Conservation (phyloP, 2,113 vertebrate species). For the Picathartes gymnocephalus region DNA sequence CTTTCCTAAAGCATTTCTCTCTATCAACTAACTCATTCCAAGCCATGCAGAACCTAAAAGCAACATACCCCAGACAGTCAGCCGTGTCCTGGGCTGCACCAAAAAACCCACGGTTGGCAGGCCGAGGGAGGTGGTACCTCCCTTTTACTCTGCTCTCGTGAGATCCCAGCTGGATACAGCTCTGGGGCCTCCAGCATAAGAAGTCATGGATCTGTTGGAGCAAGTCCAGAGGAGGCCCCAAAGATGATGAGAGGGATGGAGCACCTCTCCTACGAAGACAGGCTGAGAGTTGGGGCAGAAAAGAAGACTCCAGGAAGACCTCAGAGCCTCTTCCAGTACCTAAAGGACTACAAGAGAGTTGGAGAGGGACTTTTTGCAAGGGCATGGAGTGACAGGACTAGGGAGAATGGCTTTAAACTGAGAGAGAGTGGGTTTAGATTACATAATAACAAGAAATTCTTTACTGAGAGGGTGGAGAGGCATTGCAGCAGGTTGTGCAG, state of each 20-base stretch:
- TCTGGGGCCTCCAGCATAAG: too few species aligned
- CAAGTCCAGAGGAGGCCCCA: not conserved
- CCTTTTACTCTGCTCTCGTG: not conserved
- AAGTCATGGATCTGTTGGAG: not conserved
- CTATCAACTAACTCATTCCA: not conserved
- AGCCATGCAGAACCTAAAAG: not conserved
- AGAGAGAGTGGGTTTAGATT: not conserved
- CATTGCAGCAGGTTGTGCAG: not conserved
- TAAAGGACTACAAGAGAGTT: not conserved
- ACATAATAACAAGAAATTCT: not conserved
- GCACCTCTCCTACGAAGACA: not conserved
- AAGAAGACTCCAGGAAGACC: not conserved
- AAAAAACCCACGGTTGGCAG: accelerated
- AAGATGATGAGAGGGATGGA: not conserved
- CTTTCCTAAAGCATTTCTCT: not conserved
- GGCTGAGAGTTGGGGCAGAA: not conserved
- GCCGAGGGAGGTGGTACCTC: not conserved
- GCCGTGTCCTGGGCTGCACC: not conserved
- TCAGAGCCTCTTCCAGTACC: not conserved
- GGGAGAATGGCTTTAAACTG: not conserved
- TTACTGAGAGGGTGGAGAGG: not conserved
- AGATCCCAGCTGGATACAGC: not conserved
- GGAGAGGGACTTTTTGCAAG: not conserved
- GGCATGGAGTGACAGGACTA: not conserved
- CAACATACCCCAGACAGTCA: not conserved